Conservation (phyloP, 2,113 vertebrate genomes). For the Mixornis gularis region DNA sequence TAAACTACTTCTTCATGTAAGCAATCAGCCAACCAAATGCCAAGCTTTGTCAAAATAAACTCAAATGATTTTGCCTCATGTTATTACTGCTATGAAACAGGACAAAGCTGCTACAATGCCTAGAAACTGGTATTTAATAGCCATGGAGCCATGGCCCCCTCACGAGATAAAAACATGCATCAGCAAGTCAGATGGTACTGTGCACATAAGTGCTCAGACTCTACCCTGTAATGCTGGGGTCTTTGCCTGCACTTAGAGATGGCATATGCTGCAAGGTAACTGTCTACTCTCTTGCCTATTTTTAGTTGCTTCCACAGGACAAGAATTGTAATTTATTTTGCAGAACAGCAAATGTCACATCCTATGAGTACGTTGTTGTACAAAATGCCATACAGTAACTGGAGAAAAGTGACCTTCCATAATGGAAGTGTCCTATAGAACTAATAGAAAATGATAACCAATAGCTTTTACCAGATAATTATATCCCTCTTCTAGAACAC, state of each 20-base stretch:
- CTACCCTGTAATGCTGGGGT: neutral
- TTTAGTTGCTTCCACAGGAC: neutral
- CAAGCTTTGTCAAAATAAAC: neutral
- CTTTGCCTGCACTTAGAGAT: neutral
- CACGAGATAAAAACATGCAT: neutral
- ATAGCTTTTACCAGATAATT: constrained; percentile 48
- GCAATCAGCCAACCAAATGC: neutral
- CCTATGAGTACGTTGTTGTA: neutral
- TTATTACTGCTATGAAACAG: neutral
- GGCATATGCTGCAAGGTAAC: neutral
- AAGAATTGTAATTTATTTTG: constrained; percentile 27
- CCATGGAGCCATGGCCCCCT: neutral
- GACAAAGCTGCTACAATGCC: neutral
- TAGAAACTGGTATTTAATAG: neutral
- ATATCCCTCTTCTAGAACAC: constrained; percentile 33
- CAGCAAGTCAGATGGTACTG: rapidly evolving
- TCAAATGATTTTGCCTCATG: rapidly evolving
- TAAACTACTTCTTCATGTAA: neutral
- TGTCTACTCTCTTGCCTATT: neutral
- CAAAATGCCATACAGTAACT: neutral
- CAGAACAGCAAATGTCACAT: constrained; percentile 35
- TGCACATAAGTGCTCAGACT: neutral
- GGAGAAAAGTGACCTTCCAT: constrained; percentile 61
- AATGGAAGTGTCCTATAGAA: constrained; percentile 52
- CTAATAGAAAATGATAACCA: constrained; percentile 63